These are phyloP conservation scores for Stegodyphus mimosarum DNA, from an alignment of 1,140 invertebrate species.

Conservation along the genomic window DNA sequence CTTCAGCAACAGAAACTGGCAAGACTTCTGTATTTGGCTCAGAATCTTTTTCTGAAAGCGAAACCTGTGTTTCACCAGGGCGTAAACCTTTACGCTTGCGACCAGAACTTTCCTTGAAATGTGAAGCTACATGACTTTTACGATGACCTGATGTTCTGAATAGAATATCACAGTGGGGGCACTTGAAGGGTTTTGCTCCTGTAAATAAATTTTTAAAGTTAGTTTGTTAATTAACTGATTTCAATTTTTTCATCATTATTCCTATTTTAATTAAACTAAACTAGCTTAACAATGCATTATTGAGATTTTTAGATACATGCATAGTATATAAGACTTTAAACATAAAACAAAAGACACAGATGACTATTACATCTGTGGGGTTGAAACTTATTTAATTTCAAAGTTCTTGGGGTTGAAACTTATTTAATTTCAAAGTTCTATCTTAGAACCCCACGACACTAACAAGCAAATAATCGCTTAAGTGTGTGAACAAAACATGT, in stretches of 20 bases:
- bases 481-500: too few species aligned
- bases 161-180: slow-evolving; percentile 73
- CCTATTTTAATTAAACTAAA: background rate
- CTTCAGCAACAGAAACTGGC: slow-evolving; percentile 7
- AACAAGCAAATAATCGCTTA: too few species aligned
- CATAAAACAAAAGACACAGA: too few species aligned
- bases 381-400: too few species aligned
- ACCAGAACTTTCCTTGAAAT: slow-evolving; percentile 67
- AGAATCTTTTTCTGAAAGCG: background rate
- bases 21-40: background rate
- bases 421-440: too few species aligned
- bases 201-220: slow-evolving; percentile 26
- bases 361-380: too few species aligned
- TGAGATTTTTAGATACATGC: background rate
- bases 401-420: too few species aligned
- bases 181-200: slow-evolving; percentile 78
- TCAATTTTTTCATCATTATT: background rate
- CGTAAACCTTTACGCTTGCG: slow-evolving; percentile 38
- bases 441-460: too few species aligned
- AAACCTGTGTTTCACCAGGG: background rate
- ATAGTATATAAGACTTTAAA: background rate
- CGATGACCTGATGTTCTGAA: slow-evolving; percentile 74
- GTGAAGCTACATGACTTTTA: slow-evolving; percentile 69
- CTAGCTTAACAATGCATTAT: background rate
- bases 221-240: background rate